phyloP scores from a whole-genome alignment of 2,797 vertebrate species.

The Tokudaia muenninki region DNA sequence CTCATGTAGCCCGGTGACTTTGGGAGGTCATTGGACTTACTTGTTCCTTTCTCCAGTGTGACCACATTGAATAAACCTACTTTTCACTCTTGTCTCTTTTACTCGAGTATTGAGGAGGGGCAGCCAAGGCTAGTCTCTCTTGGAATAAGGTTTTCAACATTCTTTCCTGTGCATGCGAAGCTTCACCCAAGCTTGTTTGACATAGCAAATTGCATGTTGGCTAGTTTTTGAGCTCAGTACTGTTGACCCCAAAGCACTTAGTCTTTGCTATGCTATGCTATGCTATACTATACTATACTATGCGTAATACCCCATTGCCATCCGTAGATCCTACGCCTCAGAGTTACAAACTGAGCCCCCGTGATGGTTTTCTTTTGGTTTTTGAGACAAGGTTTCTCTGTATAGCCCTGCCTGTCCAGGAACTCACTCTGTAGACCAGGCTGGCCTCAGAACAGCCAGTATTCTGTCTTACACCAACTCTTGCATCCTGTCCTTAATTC shows the following conservation, averaged over 20 bases:
- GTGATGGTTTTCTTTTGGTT: background rate
- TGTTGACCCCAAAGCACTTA: background rate
- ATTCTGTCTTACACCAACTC: background rate
- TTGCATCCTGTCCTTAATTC: constrained; percentile 30
- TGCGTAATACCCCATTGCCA: too few relatives aligned
- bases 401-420: background rate
- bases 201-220: background rate
- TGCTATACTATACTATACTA: too few relatives aligned
- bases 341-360: background rate
- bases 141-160: background rate
- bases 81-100: background rate
- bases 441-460: background rate
- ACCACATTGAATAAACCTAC: background rate
- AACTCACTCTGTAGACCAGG: background rate
- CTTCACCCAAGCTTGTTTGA: background rate
- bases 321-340: background rate
- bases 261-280: background rate
- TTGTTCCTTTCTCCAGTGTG: background rate
- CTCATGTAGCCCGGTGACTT: background rate
- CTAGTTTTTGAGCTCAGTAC: background rate
- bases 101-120: background rate
- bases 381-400: background rate
- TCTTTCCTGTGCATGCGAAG: background rate
- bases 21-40: background rate
- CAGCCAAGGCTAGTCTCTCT: background rate